phyloP scores from a whole-genome alignment of 2,797 vertebrate species.

The Cetoscarus ocellatus region DNA sequence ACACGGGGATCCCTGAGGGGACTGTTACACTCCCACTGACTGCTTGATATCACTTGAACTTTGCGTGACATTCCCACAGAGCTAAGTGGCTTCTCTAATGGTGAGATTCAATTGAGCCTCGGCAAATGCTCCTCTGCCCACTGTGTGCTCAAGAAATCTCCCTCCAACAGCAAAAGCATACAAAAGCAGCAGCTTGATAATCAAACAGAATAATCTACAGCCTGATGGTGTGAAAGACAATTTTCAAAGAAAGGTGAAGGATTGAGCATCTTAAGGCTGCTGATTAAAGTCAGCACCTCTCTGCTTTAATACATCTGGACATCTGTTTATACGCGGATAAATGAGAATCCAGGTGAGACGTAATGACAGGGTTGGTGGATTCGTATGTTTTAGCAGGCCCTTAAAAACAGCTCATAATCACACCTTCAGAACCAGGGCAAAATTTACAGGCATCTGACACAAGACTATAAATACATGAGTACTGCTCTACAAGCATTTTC shows the following conservation, averaged over 20 bases:
- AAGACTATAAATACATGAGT: slow-evolving; percentile 65
- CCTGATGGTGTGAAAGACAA: slow-evolving; percentile 15
- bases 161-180: slow-evolving; percentile 27
- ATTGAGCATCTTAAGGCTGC: slow-evolving; percentile 14
- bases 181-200: slow-evolving; percentile 23
- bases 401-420: slow-evolving; percentile 74
- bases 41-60: slow-evolving; percentile 79
- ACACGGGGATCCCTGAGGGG: slow-evolving; percentile 56
- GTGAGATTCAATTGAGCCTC: slow-evolving; percentile 64
- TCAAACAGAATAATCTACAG: slow-evolving; percentile 23
- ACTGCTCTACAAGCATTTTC: slow-evolving; percentile 74
- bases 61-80: slow-evolving; percentile 75
- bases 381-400: too few relatives aligned
- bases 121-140: slow-evolving; percentile 57
- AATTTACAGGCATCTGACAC: slow-evolving; percentile 73
- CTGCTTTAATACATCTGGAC: slow-evolving; percentile 55
- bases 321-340: slow-evolving; percentile 74
- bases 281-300: slow-evolving; percentile 43
- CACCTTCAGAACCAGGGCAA: slow-evolving; percentile 56
- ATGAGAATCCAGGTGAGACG: slow-evolving; percentile 72
- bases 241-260: slow-evolving; percentile 22
- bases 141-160: slow-evolving; percentile 31
- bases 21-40: slow-evolving; percentile 60
- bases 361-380: slow-evolving; percentile 77
- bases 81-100: slow-evolving; percentile 70